A percentile compares a stretch with the other conserved stretches of the same genome.
Evolutionary conservation across 2,888 invertebrate genomes (phyloP).

Genomic region (Capitulum mitella): DNA sequence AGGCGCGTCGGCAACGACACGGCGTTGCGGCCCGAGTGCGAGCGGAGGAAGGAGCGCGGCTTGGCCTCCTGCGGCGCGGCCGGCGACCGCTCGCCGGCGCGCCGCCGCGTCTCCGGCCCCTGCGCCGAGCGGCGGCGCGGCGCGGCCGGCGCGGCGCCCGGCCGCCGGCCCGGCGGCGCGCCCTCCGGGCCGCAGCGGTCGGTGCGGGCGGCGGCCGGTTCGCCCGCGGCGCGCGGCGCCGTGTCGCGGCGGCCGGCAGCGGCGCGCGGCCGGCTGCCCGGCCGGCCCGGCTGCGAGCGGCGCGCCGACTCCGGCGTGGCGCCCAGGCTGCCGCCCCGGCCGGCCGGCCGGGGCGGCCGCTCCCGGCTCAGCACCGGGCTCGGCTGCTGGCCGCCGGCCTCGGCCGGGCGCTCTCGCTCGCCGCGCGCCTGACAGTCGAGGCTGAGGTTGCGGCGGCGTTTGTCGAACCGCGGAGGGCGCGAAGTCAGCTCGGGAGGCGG

Average conservation of each 20-base stretch:
- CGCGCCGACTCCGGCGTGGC: constrained; percentile 15
- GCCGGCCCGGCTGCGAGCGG: neutral
- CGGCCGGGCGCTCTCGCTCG: neutral
- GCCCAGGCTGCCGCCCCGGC: constrained; percentile 2
- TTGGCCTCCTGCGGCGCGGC: neutral
- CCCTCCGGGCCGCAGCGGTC: neutral
- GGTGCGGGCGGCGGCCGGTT: neutral
- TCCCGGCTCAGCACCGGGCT: neutral
- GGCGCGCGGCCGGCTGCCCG: neutral
- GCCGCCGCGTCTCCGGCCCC: neutral
- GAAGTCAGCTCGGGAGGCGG: neutral
- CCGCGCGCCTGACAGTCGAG: neutral
- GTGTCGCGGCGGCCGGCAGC: neutral
- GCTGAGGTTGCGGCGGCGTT: constrained; percentile 8
- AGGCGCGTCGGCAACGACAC: neutral
- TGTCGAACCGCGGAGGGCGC: neutral
- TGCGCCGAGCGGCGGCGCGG: neutral
- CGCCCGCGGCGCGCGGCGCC: neutral
- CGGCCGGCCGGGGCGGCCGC: neutral
- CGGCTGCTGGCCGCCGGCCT: neutral
- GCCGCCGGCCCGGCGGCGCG: neutral
- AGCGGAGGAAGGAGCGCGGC: constrained; percentile 4
- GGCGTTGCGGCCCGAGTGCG: constrained; percentile 10
- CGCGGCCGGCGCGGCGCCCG: neutral
- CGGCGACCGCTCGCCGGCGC: neutral